These are phyloP conservation scores for Thunnus albacares DNA, from an alignment of 2,797 vertebrate genomes.

Conservation along the genomic window DNA sequence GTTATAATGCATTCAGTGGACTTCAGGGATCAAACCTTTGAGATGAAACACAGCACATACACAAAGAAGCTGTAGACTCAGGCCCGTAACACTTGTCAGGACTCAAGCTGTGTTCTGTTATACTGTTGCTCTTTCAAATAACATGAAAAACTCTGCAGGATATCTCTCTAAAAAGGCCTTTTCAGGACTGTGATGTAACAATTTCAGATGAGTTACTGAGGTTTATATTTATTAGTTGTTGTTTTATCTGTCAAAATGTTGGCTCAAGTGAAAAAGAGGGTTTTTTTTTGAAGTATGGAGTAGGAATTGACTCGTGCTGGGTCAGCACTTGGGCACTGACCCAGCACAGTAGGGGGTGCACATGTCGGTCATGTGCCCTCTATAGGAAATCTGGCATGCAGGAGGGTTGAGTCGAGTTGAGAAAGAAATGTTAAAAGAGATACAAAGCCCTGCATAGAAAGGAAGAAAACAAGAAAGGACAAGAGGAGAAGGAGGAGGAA, in stretches of 20 bases:
- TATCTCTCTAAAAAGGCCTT: constrained; percentile 19
- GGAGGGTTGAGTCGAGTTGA: neutral
- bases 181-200: constrained; percentile 50
- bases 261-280: neutral
- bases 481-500: neutral
- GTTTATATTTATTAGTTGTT: constrained; percentile 12
- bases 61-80: constrained; percentile 3
- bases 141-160: constrained; percentile 36
- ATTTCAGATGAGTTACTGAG: constrained; percentile 37
- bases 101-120: constrained; percentile 29
- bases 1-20: neutral
- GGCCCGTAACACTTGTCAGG: constrained; percentile 18
- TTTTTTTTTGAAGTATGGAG: constrained; percentile 10
- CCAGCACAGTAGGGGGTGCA: neutral
- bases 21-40: neutral
- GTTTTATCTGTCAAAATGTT: constrained; percentile 28
- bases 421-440: neutral
- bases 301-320: neutral
- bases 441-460: neutral
- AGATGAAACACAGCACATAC: neutral
- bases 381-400: constrained; percentile 16
- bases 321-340: neutral
- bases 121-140: constrained; percentile 40
- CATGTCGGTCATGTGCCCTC: neutral
- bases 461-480: neutral